These are phyloP conservation scores for Nannospalax galili DNA, from an alignment of 2,113 vertebrate genomes.

Conservation along the genomic window DNA sequence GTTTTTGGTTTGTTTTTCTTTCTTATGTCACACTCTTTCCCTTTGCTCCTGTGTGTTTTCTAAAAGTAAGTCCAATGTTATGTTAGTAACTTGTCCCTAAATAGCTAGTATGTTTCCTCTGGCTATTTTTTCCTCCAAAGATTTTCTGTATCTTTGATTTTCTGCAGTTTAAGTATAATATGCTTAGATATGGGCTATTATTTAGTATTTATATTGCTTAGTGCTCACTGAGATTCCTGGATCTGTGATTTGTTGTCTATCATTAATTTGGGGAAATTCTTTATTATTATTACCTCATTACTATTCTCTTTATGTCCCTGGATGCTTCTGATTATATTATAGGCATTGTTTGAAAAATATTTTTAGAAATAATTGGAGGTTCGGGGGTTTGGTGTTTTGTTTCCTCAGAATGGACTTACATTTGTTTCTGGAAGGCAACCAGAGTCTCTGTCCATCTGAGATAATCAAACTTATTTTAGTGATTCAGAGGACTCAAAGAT, in stretches of 20 bases:
- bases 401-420: not conserved
- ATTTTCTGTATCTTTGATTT: not conserved
- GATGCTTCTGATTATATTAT: constrained; percentile 16
- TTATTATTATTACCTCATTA: not conserved
- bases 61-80: not conserved
- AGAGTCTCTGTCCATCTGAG: not conserved
- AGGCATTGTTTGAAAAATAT: constrained; percentile 32
- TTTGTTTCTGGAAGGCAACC: constrained; percentile 24
- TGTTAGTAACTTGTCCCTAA: not conserved
- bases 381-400: not conserved
- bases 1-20: too few species aligned
- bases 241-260: not conserved
- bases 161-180: not conserved
- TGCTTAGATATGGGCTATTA: not conserved
- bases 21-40: not conserved
- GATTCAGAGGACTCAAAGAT: not conserved
- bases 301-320: constrained; percentile 5
- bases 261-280: not conserved
- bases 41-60: not conserved
- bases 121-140: not conserved
- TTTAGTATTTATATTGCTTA: not conserved
- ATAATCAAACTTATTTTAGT: constrained; percentile 17
- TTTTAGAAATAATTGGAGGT: constrained; percentile 31
- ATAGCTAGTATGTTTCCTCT: not conserved
- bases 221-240: not conserved